These are phyloP conservation scores for Tauraco erythrolophus DNA, from an alignment of 2,113 vertebrate genomes.

Conservation along the genomic window DNA sequence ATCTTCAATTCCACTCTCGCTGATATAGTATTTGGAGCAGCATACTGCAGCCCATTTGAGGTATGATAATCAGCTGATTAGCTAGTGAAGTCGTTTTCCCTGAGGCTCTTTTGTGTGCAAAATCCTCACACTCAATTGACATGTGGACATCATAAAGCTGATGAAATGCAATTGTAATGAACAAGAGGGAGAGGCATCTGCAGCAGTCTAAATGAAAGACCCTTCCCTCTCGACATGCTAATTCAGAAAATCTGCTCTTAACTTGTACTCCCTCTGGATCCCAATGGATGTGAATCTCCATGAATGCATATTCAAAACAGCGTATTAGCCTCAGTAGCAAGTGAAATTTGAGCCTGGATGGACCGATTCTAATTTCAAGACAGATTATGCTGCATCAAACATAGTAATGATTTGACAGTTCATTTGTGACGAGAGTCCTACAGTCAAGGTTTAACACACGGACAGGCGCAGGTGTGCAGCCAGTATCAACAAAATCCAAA, in stretches of 20 bases:
- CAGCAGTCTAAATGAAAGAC: slow-evolving; percentile 92
- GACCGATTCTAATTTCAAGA: slow-evolving; percentile 98
- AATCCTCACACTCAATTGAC: slow-evolving; percentile 99
- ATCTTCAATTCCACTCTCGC: slow-evolving; percentile 80
- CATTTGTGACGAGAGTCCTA: slow-evolving; percentile 96
- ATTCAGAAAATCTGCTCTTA: slow-evolving; percentile 99
- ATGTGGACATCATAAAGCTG: slow-evolving; percentile 99
- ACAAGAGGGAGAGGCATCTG: slow-evolving; percentile 99
- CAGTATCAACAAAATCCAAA: slow-evolving; percentile 84
- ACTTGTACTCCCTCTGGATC: slow-evolving; percentile 93
- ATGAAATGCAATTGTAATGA: slow-evolving; percentile 99
- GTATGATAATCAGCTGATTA: slow-evolving; percentile 99
- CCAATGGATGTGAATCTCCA: slow-evolving; percentile 89
- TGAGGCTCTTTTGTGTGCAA: slow-evolving; percentile 99
- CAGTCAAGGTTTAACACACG: slow-evolving; percentile 90
- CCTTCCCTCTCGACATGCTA: slow-evolving; percentile 98
- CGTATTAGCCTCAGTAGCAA: slow-evolving; percentile 87
- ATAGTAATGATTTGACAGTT: slow-evolving; percentile 99
- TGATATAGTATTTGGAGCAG: slow-evolving; percentile 81
- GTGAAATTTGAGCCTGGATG: slow-evolving; percentile 86
- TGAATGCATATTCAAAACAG: slow-evolving; percentile 99
- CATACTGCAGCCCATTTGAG: slow-evolving; percentile 91
- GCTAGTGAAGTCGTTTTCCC: slow-evolving; percentile 98
- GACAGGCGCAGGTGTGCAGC: slow-evolving; percentile 91
- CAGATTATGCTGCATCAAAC: slow-evolving; percentile 99